These are phyloP conservation scores for Yponomeuta plumbellus DNA, from an alignment of 2,888 invertebrate species.

Conservation along the genomic window DNA sequence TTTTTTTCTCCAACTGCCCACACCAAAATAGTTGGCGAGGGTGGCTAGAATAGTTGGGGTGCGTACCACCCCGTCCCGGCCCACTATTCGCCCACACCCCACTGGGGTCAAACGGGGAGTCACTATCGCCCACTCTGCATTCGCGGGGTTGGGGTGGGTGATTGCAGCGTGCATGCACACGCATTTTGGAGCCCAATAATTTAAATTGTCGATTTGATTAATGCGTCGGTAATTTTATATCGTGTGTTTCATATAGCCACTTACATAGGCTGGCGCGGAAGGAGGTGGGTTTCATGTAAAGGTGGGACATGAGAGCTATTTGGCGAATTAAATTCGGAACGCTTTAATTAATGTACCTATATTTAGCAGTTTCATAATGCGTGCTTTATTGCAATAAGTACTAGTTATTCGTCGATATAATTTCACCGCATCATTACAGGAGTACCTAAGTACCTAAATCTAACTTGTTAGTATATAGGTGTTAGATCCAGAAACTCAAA, in stretches of 20 bases:
- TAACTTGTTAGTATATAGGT: too few relatives aligned
- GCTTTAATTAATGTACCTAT: neutral
- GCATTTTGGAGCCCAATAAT: conserved; percentile 70
- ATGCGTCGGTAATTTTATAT: conserved; percentile 53
- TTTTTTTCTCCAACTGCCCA: conserved; percentile 68
- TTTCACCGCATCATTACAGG: too few relatives aligned
- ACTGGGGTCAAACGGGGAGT: conserved; percentile 23
- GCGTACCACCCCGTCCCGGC: conserved; percentile 50
- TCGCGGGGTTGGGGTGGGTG: conserved; percentile 6
- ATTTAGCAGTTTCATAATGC: neutral
- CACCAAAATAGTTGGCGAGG: conserved; percentile 68
- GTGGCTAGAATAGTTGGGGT: conserved; percentile 47
- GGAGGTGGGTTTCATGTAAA: neutral
- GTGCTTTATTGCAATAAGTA: neutral
- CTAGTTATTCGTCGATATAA: too few relatives aligned
- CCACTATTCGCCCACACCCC: conserved; percentile 29
- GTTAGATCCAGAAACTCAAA: too few relatives aligned
- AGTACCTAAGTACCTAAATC: too few relatives aligned
- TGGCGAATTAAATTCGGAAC: neutral
- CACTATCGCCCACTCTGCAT: neutral
- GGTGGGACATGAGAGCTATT: neutral
- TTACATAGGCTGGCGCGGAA: neutral
- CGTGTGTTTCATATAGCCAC: conserved; percentile 10
- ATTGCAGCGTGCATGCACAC: conserved; percentile 58
- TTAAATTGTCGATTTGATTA: conserved; percentile 73